Evolutionary conservation across 2,888 invertebrate genomes (phyloP).

Genomic region (Dyspetes luteomarginatus): DNA sequence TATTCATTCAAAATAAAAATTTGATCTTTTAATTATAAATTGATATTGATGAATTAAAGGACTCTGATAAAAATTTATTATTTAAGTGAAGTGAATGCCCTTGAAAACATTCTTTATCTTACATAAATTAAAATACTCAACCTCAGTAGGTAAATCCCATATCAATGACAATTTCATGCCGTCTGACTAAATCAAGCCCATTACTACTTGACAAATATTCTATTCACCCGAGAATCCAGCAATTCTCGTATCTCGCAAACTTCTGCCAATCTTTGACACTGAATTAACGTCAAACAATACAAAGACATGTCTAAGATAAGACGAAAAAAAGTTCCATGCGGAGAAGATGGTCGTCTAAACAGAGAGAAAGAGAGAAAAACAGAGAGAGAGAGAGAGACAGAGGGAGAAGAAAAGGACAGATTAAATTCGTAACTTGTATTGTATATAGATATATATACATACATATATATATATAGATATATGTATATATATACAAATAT

Average conservation of each 20-base stretch:
- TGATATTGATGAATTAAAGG: no score
- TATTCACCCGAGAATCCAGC: background rate
- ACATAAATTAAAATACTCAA: background rate
- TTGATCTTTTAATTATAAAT: no score
- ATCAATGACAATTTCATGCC: background rate
- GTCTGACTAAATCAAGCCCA: constrained; percentile 41
- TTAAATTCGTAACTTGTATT: constrained; percentile 77
- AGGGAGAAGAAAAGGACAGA: constrained; percentile 57
- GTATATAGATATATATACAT: background rate
- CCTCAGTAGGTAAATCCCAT: background rate
- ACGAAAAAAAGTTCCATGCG: background rate
- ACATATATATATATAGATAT: background rate
- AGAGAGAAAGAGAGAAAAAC: background rate
- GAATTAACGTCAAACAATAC: constrained; percentile 9
- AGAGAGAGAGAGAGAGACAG: background rate
- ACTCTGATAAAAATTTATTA: no score
- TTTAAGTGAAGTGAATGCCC: no score
- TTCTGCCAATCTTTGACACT: constrained; percentile 8
- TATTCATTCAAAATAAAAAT: no score
- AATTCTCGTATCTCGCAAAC: background rate
- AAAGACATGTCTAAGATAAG: background rate
- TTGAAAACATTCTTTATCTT: background rate
- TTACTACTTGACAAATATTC: constrained; percentile 31
- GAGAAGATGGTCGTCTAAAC: background rate
- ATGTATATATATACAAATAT: background rate